A percentile compares a stretch with the other conserved stretches of the same genome.
Evolutionary conservation across 1,140 invertebrate species (phyloP).

Genomic region (Cydia pomonella): DNA sequence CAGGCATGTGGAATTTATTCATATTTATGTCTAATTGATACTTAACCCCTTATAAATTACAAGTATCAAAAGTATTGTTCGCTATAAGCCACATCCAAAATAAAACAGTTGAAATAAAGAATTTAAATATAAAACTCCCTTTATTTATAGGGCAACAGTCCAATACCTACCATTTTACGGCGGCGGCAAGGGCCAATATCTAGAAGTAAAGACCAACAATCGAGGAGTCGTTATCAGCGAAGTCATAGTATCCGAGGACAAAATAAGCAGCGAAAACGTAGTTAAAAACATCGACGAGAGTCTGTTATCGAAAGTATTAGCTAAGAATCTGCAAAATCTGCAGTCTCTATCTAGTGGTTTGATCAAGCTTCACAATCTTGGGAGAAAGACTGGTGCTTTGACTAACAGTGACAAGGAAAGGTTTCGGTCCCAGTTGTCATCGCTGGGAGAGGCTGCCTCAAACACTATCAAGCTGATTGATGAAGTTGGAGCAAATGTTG

Average conservation of each 20-base stretch:
- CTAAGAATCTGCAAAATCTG: conserved; percentile 60
- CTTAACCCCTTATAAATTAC: no score
- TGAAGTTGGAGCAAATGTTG: conserved; percentile 65
- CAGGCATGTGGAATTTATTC: no score
- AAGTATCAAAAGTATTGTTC: no score
- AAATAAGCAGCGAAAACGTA: conserved; percentile 66
- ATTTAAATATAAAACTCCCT: not conserved
- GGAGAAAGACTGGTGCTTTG: conserved; percentile 58
- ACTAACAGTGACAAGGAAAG: conserved; percentile 52
- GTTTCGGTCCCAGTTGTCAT: conserved; percentile 57
- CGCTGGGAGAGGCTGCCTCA: conserved; percentile 62
- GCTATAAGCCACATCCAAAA: no score
- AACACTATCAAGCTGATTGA: conserved; percentile 68
- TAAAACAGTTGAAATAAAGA: not conserved
- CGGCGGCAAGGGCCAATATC: conserved; percentile 83
- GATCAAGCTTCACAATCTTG: conserved; percentile 60
- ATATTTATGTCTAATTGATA: no score
- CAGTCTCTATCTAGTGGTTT: conserved; percentile 53
- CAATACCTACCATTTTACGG: conserved; percentile 84
- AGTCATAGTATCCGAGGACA: conserved; percentile 72
- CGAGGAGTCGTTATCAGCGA: conserved; percentile 79
- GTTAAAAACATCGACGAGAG: conserved; percentile 66
- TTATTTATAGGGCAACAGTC: conserved; percentile 46
- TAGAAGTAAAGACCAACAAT: conserved; percentile 81
- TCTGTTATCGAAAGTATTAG: conserved; percentile 59